A percentile compares a stretch with the other conserved stretches of the same genome.
These are phyloP conservation scores for Magallana nippona DNA, from an alignment of 2,888 invertebrate species.

Conservation along the genomic window DNA sequence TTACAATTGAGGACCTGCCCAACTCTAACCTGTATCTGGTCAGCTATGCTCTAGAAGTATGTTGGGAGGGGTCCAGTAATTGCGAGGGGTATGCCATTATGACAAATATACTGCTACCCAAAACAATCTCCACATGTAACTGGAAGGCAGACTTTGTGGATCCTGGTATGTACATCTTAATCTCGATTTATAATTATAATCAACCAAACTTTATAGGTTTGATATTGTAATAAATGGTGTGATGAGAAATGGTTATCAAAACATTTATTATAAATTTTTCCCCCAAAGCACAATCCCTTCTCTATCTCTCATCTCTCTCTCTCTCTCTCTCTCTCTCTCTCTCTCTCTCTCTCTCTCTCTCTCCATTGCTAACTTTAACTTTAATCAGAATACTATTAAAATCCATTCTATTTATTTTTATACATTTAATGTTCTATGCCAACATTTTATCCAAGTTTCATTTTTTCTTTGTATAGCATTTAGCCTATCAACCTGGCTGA, in stretches of 20 bases:
- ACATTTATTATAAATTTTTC: too few species aligned
- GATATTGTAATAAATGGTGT: neutral
- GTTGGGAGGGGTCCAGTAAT: constrained; percentile 31
- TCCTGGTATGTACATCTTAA: constrained; percentile 24
- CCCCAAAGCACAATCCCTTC: too few species aligned
- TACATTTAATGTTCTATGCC: neutral
- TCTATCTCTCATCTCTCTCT: too few species aligned
- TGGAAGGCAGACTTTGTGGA: constrained; percentile 40
- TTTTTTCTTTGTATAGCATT: constrained; percentile 47
- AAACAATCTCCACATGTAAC: constrained; percentile 36
- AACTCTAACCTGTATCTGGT: constrained; percentile 39
- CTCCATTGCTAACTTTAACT: too few species aligned
- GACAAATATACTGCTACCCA: constrained; percentile 18
- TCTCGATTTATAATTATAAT: neutral
- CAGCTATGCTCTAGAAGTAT: constrained; percentile 21
- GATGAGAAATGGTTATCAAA: too few species aligned
- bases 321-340: too few species aligned
- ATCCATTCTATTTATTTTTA: neutral
- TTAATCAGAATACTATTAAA: neutral
- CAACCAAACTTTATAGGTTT: neutral
- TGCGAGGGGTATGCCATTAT: constrained; percentile 41
- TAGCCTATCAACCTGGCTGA: constrained; percentile 48
- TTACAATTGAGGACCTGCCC: constrained; percentile 35
- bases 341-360: too few species aligned
- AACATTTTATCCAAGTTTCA: neutral